Conservation (phyloP, 2,113 vertebrate species). For the Poicephalus meyeri region DNA sequence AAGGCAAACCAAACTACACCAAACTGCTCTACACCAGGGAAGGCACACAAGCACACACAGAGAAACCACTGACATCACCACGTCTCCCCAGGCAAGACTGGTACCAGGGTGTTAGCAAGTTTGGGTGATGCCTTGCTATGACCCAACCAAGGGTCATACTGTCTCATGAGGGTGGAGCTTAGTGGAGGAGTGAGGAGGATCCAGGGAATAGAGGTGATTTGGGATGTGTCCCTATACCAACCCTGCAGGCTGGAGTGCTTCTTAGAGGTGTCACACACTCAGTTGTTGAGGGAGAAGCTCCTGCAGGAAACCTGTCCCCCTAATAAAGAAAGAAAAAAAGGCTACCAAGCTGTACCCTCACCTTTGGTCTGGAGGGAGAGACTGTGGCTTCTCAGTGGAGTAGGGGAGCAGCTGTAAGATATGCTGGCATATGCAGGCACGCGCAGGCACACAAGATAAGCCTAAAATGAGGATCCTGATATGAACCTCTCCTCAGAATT, state of each 20-base stretch:
- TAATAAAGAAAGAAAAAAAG: background rate
- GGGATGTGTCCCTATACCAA: background rate
- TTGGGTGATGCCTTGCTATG: too few species aligned
- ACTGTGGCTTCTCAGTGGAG: background rate
- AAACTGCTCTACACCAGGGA: background rate
- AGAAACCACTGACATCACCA: background rate
- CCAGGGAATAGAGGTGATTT: background rate
- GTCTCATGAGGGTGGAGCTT: background rate
- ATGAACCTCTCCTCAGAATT: background rate
- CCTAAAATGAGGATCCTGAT: background rate
- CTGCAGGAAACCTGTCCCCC: background rate
- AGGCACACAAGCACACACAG: background rate
- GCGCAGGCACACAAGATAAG: background rate
- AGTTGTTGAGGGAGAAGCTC: rapidly evolving
- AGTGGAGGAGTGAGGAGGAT: background rate
- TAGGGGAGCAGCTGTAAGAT: background rate
- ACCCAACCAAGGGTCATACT: background rate
- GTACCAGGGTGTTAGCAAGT: background rate
- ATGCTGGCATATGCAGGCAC: background rate
- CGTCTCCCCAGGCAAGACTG: background rate
- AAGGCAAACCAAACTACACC: background rate
- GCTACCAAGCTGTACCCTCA: background rate
- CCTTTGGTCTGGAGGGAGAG: background rate
- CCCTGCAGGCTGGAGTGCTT: background rate
- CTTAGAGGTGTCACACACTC: background rate